Base-by-base conservation (phyloP, 2,113 vertebrate species). In the Sialia sialis region DNA sequence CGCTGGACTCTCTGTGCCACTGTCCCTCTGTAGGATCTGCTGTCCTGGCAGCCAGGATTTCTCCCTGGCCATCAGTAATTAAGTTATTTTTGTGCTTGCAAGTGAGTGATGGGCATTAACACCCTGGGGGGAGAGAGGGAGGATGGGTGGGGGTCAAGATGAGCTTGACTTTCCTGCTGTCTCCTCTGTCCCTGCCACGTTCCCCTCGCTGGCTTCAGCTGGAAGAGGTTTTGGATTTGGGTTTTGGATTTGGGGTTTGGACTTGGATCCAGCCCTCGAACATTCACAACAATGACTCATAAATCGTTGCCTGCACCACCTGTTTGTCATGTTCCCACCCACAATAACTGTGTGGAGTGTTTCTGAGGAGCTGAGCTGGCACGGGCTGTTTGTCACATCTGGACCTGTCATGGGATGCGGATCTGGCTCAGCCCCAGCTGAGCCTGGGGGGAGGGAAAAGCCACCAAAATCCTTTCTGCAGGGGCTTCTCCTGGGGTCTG, bases 381-480 rank as follows among this genome's bases (percentile, higher is more conserved):
- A 27, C 4, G 46, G 87, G 78, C 32, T 87, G 84, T 59, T 73
- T 76, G 59, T 83, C 93, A 95, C 91, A 95, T 94, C 93, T 96
- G 96, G 96, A 56, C 58, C 69, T 54, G 12, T 56, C 36, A 43
- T n/a, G 69, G 93, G 83, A 82, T 6, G n/a, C 0, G 12, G 86
- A 17, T 51, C 86, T 20, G 91, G 86, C 92, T 9, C 22, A 86
- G 63, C 87, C 0, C 2, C 84, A 23, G 55, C 39, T 39, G 39
- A 39, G 39, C 20, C 88, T 32, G n/a, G n/a, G 51, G 13, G 36
- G 4, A 8, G 44, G 39, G 21, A 9, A 86, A 73, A 96, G 46
- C 85, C 63, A 18, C 10, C n/a, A n/a, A 16, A 64, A 78, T 74
- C 38, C 79, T 64, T 56, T 11, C 54, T 73, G 34, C 18, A 0